Evolutionary conservation across 2,888 invertebrate species (phyloP).

Genomic region (Dynastes hyllus): DNA sequence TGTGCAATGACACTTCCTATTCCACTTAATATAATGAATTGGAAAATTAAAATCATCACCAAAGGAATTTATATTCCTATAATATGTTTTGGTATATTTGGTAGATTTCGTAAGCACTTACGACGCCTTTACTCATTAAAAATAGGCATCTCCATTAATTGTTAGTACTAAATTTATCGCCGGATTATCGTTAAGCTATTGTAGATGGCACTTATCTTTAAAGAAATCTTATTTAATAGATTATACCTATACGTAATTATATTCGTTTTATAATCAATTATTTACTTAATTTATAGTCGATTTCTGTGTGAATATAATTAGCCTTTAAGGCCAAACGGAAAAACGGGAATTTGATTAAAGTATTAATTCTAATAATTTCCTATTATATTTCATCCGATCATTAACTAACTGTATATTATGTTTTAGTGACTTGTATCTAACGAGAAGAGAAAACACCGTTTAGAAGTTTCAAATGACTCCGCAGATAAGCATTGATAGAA

Average conservation of each 20-base stretch:
- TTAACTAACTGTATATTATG: conserved; percentile 1
- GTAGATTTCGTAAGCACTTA: too few relatives aligned
- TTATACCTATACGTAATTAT: background rate
- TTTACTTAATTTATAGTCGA: background rate
- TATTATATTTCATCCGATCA: background rate
- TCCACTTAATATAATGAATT: too few relatives aligned
- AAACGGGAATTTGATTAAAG: conserved; percentile 2
- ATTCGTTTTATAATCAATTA: background rate
- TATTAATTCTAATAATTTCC: conserved; percentile 11
- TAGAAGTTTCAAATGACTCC: background rate
- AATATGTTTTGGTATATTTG: too few relatives aligned
- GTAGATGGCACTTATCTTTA: background rate
- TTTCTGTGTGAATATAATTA: background rate
- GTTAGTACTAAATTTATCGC: too few relatives aligned
- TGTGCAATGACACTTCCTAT: too few relatives aligned
- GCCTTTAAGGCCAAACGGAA: background rate
- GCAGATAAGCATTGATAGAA: too few relatives aligned
- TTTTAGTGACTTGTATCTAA: conserved; percentile 21
- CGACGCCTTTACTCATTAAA: background rate
- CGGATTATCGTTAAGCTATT: background rate
- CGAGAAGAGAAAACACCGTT: conserved; percentile 25
- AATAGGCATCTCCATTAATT: background rate
- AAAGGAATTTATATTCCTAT: too few relatives aligned
- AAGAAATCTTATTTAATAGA: background rate
- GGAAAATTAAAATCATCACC: too few relatives aligned